Conservation (phyloP, 2,888 invertebrate species). For the Oligia fasciuncula region DNA sequence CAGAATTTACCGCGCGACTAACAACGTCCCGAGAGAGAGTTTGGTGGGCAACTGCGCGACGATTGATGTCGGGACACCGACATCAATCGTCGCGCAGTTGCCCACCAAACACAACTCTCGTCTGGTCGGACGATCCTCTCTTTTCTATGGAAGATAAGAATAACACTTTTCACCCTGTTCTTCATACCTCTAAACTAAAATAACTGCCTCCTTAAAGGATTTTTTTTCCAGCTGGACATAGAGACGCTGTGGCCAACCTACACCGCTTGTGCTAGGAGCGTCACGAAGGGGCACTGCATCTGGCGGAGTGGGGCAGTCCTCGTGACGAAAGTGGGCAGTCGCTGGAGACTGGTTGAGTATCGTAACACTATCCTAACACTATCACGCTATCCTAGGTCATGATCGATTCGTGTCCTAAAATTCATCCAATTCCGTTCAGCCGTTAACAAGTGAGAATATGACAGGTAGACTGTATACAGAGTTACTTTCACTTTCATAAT, state of each 20-base stretch:
- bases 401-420: background rate
- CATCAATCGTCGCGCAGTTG: background rate
- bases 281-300: constrained; percentile 67
- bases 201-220: background rate
- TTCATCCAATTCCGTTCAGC: background rate
- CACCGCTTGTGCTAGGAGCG: constrained; percentile 72
- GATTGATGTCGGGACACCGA: background rate
- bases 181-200: background rate
- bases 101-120: background rate
- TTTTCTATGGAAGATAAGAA: background rate
- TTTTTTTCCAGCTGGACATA: constrained; percentile 68
- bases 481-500: background rate
- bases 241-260: constrained; percentile 73
- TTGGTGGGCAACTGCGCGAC: too few relatives aligned
- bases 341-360: constrained; percentile 72
- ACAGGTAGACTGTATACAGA: background rate
- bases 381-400: background rate
- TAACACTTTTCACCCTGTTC: background rate
- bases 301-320: constrained; percentile 76
- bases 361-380: background rate
- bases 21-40: background rate
- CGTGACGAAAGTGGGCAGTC: constrained; percentile 63
- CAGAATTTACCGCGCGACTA: background rate
- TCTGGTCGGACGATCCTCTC: background rate
- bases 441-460: too few relatives aligned